A percentile compares a stretch with the other conserved stretches of the same genome.
These are phyloP conservation scores for Neoscelio sp. DNA, from an alignment of 2,888 invertebrate species.

Conservation along the genomic window DNA sequence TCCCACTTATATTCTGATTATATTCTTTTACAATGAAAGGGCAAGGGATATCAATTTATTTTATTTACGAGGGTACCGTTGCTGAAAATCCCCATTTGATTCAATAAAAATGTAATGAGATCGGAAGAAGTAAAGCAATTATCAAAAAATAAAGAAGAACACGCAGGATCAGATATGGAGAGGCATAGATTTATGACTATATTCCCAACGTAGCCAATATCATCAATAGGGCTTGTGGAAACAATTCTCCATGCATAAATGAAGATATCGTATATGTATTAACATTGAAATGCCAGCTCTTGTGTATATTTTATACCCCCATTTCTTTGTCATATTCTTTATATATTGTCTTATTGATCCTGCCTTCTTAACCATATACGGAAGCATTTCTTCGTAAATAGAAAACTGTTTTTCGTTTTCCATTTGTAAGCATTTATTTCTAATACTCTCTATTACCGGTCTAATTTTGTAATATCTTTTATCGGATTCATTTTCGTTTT, in stretches of 20 bases:
- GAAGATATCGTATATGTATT: slow-evolving; percentile 50
- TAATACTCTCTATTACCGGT: slow-evolving; percentile 57
- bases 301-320: slow-evolving; percentile 62
- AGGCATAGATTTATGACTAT: too few relatives aligned
- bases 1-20: slow-evolving; percentile 70
- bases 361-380: slow-evolving; percentile 58
- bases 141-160: slow-evolving; percentile 67
- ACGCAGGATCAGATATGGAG: too few relatives aligned
- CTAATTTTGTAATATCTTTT: slow-evolving; percentile 74
- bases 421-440: slow-evolving; percentile 57
- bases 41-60: slow-evolving; percentile 70
- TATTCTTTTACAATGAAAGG: slow-evolving; percentile 66
- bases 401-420: slow-evolving; percentile 60
- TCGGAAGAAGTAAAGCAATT: slow-evolving; percentile 64
- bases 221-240: slow-evolving; percentile 19
- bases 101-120: slow-evolving; percentile 42
- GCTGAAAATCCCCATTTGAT: slow-evolving; percentile 7
- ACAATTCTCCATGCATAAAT: slow-evolving; percentile 57
- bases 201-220: slow-evolving; percentile 4
- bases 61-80: slow-evolving; percentile 60
- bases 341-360: slow-evolving; percentile 60
- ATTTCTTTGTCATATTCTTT: slow-evolving; percentile 56
- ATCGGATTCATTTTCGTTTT: slow-evolving; percentile 31
- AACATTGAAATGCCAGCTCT: slow-evolving; percentile 48
- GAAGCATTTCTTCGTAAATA: slow-evolving; percentile 73